Conservation (phyloP, 2,888 invertebrate genomes). For the Aromia moschata region DNA sequence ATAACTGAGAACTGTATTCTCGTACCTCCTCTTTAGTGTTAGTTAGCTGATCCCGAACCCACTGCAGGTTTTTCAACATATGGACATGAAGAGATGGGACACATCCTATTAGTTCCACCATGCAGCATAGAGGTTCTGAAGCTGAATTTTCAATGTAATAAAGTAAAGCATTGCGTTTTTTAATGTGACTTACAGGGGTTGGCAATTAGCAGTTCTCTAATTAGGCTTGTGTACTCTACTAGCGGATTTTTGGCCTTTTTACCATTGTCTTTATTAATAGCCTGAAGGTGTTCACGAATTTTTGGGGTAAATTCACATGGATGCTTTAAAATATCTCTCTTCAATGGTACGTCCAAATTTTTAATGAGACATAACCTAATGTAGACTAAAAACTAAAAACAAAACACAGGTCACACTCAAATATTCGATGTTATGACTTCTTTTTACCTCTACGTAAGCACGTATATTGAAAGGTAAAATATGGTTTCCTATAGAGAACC, state of each 20-base stretch:
- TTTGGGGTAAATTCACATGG: constrained; percentile 73
- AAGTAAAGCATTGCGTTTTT: too few relatives aligned
- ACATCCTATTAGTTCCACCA: constrained; percentile 86
- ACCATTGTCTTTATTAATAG: constrained; percentile 57
- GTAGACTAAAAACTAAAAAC: constrained; percentile 77
- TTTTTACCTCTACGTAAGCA: constrained; percentile 76
- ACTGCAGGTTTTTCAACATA: constrained; percentile 71
- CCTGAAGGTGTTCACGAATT: constrained; percentile 63
- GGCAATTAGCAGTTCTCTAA: constrained; percentile 72
- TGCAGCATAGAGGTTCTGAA: constrained; percentile 74
- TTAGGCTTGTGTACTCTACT: constrained; percentile 73
- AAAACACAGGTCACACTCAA: neutral
- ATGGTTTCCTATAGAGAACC: constrained; percentile 72
- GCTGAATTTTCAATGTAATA: constrained; percentile 61
- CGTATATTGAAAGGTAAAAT: constrained; percentile 76
- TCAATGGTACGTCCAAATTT: constrained; percentile 68
- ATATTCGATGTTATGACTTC: too few relatives aligned
- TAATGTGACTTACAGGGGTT: constrained; percentile 72
- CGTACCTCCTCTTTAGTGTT: constrained; percentile 82
- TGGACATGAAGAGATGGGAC: constrained; percentile 75
- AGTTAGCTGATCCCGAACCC: constrained; percentile 70
- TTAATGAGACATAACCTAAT: constrained; percentile 80
- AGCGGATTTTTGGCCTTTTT: constrained; percentile 67
- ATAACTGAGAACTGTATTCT: constrained; percentile 77
- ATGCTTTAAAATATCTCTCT: constrained; percentile 66